These are phyloP conservation scores for Ormyrus nitidulus DNA, from an alignment of 2,888 invertebrate species.

Conservation along the genomic window DNA sequence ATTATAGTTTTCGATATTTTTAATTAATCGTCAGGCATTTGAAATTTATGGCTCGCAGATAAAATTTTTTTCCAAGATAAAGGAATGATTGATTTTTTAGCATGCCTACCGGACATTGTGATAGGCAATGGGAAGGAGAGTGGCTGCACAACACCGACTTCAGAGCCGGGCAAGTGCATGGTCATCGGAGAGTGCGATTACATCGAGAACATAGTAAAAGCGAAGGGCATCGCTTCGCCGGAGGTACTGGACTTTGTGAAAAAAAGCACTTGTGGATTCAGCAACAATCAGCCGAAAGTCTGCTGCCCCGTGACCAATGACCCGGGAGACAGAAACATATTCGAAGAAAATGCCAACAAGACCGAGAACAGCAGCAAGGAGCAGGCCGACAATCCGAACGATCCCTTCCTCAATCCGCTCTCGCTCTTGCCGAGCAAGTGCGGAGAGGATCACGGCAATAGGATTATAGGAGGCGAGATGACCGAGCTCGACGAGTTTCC, in stretches of 20 bases:
- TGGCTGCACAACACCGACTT: conserved; percentile 74
- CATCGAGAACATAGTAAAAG: conserved; percentile 74
- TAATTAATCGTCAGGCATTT: no score
- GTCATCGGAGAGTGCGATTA: conserved; percentile 74
- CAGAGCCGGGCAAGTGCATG: conserved; percentile 75
- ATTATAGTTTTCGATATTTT: no score
- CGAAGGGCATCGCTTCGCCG: conserved; percentile 70
- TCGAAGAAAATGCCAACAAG: neutral
- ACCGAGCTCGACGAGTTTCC: conserved; percentile 78
- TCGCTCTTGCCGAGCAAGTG: conserved; percentile 65
- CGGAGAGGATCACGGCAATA: conserved; percentile 65
- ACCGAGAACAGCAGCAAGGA: conserved; percentile 8
- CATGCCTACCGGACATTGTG: neutral
- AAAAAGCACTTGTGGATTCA: conserved; percentile 82
- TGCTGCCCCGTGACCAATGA: conserved; percentile 77
- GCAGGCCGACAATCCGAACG: neutral
- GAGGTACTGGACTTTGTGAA: conserved; percentile 77
- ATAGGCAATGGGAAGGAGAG: neutral
- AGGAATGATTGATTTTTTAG: neutral
- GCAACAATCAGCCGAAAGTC: conserved; percentile 79
- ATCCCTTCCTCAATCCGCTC: conserved; percentile 14
- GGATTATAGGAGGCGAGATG: conserved; percentile 76
- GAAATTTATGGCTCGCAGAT: no score
- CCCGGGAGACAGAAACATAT: conserved; percentile 8
- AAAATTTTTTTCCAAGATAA: no score